These are phyloP conservation scores for Diacarnus erythraeanus DNA, from an alignment of 37 sponge, comb jelly and placozoan genomes.

Conservation along the genomic window DNA sequence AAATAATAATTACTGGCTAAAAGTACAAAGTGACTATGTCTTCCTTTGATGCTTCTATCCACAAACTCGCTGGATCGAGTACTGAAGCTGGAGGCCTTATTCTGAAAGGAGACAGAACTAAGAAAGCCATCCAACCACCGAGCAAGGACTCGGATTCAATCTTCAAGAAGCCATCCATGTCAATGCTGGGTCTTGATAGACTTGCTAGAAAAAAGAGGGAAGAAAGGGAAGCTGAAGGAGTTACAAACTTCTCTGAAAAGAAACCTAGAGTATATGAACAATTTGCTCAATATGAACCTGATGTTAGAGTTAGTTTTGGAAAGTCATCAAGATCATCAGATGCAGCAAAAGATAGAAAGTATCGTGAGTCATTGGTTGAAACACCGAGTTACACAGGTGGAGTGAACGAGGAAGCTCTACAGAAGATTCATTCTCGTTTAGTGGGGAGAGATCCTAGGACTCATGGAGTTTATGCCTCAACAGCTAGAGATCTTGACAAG, in stretches of 20 bases:
- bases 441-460: neutral
- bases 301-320: constrained; percentile 63
- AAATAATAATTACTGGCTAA: neutral
- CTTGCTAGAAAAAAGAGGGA: constrained; percentile 77
- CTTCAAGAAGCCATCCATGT: constrained; percentile 68
- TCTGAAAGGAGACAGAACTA: constrained; percentile 33
- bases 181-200: constrained; percentile 80
- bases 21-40: constrained; percentile 34
- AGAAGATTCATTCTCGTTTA: constrained; percentile 38
- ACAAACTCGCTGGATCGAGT: constrained; percentile 52
- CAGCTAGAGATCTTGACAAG: neutral
- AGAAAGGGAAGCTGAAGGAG: constrained; percentile 56
- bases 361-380: constrained; percentile 54
- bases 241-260: constrained; percentile 9
- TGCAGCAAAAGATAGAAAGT: constrained; percentile 62
- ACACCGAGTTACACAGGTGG: constrained; percentile 95
- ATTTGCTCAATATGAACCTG: neutral
- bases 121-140: too few species aligned
- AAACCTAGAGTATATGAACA: constrained; percentile 4
- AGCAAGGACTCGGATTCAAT: constrained; percentile 9
- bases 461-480: constrained; percentile 23
- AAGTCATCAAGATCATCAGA: neutral
- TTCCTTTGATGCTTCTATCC: constrained; percentile 35
- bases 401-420: constrained; percentile 72
- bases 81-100: constrained; percentile 73